Percentiles rank a stretch among this genome's conserved stretches.
Conservation (phyloP, 2,888 invertebrate genomes). For the Drosophila silvestris region DNA sequence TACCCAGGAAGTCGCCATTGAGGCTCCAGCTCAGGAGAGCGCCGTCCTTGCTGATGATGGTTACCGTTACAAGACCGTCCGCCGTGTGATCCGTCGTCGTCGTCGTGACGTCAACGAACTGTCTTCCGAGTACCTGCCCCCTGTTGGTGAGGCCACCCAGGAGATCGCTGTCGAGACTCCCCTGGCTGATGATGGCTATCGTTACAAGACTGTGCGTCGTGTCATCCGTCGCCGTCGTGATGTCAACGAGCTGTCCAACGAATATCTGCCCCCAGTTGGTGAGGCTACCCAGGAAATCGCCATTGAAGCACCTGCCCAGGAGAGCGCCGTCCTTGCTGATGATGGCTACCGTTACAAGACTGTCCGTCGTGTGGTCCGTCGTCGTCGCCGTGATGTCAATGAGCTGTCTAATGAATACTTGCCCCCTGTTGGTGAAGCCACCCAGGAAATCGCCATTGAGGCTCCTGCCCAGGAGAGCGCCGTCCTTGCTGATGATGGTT, state of each 20-base stretch:
- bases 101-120: conserved; percentile 77
- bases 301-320: conserved; percentile 34
- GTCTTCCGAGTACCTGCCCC: conserved; percentile 70
- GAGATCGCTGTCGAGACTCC: conserved; percentile 47
- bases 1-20: conserved; percentile 33
- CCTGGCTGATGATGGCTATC: conserved; percentile 78
- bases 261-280: conserved; percentile 72
- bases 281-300: conserved; percentile 36
- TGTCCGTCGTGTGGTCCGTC: conserved; percentile 67
- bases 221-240: conserved; percentile 74
- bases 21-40: conserved; percentile 31
- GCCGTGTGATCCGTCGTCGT: conserved; percentile 70
- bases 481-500: conserved; percentile 58
- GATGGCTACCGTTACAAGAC: conserved; percentile 79
- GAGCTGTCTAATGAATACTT: conserved; percentile 60
- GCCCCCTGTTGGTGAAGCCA: conserved; percentile 39
- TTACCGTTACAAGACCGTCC: conserved; percentile 75
- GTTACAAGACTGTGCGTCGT: conserved; percentile 77
- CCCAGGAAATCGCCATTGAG: conserved; percentile 30
- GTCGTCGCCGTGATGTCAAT: conserved; percentile 76
- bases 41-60: conserved; percentile 66
- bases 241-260: conserved; percentile 70
- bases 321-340: conserved; percentile 51
- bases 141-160: conserved; percentile 48
- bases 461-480: conserved; percentile 36